These are phyloP conservation scores for Aphelinus certus DNA, from an alignment of 1,140 invertebrate genomes.

Conservation along the genomic window DNA sequence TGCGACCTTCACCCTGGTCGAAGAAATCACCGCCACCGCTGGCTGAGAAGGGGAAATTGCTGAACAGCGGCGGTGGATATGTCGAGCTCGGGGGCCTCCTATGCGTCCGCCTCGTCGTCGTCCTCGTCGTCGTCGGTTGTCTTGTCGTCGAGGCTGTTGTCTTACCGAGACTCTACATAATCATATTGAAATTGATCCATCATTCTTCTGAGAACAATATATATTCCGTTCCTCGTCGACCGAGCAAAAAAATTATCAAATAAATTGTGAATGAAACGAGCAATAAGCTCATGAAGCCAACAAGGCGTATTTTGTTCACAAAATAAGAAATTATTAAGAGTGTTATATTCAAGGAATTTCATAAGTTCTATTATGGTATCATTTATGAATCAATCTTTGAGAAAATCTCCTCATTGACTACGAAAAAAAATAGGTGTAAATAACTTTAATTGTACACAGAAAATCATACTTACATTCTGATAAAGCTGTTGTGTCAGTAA, in stretches of 20 bases:
- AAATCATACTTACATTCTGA: conserved; percentile 66
- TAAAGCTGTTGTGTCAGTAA: conserved; percentile 66
- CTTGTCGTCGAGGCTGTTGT: conserved; percentile 32
- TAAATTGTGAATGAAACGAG: too few relatives aligned
- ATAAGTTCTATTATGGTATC: too few relatives aligned
- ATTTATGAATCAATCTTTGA: too few relatives aligned
- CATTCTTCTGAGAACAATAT: too few relatives aligned
- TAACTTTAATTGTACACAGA: background rate
- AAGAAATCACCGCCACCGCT: background rate
- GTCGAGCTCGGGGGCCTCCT: conserved; percentile 51
- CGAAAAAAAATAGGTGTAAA: background rate
- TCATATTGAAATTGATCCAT: background rate
- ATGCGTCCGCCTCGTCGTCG: conserved; percentile 40
- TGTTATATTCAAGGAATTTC: too few relatives aligned
- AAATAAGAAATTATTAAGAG: too few relatives aligned
- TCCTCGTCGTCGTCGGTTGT: conserved; percentile 44
- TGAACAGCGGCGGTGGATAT: conserved; percentile 61
- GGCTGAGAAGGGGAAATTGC: conserved; percentile 47
- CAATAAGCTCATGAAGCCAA: too few relatives aligned
- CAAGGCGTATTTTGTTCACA: too few relatives aligned
- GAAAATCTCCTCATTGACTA: too few relatives aligned
- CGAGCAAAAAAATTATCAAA: too few relatives aligned
- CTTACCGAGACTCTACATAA: conserved; percentile 40
- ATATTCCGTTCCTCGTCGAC: too few relatives aligned
- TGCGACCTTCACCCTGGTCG: conserved; percentile 52